phyloP scores from a whole-genome alignment of 2,113 vertebrate species.

The Coryphaenoides rupestris region DNA sequence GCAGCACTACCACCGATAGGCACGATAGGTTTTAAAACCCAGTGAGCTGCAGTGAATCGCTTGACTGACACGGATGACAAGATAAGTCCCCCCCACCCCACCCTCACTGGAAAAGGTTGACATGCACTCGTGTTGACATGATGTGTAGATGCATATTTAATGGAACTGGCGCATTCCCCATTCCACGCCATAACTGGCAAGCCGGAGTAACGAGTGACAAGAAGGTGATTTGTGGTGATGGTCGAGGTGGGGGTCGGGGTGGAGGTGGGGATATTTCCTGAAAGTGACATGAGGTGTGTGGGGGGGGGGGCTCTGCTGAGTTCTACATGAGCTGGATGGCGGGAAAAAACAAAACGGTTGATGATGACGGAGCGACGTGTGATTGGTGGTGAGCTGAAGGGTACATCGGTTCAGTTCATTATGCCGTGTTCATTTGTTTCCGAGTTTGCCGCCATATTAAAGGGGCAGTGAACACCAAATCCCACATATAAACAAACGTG shows the following conservation, averaged over 20 bases:
- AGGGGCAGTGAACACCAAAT: too few species aligned
- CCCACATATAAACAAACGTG: too few species aligned
- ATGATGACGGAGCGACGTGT: too few species aligned
- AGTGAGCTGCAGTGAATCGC: slow-evolving; percentile 9
- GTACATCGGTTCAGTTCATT: not conserved
- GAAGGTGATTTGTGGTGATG: slow-evolving; percentile 18
- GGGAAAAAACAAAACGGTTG: too few species aligned
- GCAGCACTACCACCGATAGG: too few species aligned
- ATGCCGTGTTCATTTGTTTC: not conserved
- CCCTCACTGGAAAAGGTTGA: slow-evolving; percentile 26
- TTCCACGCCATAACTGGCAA: slow-evolving; percentile 1
- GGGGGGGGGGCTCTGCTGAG: slow-evolving; percentile 12
- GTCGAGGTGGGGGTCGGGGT: not conserved
- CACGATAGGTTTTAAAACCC: too few species aligned
- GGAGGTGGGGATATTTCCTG: not conserved
- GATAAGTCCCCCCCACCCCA: slow-evolving; percentile 20
- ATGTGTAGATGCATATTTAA: slow-evolving; percentile 40
- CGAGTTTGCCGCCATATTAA: not conserved
- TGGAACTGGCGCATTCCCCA: slow-evolving; percentile 7
- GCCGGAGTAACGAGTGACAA: slow-evolving; percentile 23
- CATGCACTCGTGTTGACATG: slow-evolving; percentile 30
- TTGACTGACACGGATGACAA: slow-evolving; percentile 21
- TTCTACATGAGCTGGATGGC: too few species aligned
- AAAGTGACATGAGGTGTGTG: slow-evolving; percentile 2
- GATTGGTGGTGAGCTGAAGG: not conserved